A percentile compares a stretch with the other conserved stretches of the same genome.
Evolutionary conservation across 2,113 vertebrate species (phyloP).

Genomic region (Malaclemys terrapin): DNA sequence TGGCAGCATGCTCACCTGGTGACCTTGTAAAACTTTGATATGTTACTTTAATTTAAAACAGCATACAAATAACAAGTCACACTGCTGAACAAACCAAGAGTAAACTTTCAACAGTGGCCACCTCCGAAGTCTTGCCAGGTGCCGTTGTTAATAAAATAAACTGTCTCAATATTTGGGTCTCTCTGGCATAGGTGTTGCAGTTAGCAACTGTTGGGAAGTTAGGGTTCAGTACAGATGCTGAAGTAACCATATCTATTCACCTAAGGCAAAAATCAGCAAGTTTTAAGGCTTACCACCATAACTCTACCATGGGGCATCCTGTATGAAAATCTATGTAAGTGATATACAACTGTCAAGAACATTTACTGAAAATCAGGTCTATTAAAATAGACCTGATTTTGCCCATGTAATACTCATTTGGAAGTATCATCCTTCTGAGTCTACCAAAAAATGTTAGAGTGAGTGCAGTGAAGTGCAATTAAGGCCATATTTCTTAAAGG

Average conservation of each 20-base stretch:
- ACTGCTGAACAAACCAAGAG: not conserved
- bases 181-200: fast-evolving
- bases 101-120: not conserved
- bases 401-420: not conserved
- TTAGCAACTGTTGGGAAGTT: not conserved
- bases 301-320: not conserved
- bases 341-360: not conserved
- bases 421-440: not conserved
- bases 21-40: not conserved
- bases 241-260: not conserved
- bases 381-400: not conserved
- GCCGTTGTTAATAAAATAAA: not conserved
- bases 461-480: not conserved
- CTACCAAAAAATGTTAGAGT: not conserved
- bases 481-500: not conserved
- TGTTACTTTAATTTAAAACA: not conserved
- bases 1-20: not conserved
- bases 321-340: not conserved
- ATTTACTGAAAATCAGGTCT: not conserved
- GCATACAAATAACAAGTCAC: not conserved
- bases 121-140: not conserved
- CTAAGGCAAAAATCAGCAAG: not conserved
- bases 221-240: not conserved
- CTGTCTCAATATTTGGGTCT: not conserved
- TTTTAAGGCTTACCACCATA: not conserved